A percentile compares a stretch with the other conserved stretches of the same genome.
Conservation (phyloP, 2,113 vertebrate genomes). For the Indicator maculatus region DNA sequence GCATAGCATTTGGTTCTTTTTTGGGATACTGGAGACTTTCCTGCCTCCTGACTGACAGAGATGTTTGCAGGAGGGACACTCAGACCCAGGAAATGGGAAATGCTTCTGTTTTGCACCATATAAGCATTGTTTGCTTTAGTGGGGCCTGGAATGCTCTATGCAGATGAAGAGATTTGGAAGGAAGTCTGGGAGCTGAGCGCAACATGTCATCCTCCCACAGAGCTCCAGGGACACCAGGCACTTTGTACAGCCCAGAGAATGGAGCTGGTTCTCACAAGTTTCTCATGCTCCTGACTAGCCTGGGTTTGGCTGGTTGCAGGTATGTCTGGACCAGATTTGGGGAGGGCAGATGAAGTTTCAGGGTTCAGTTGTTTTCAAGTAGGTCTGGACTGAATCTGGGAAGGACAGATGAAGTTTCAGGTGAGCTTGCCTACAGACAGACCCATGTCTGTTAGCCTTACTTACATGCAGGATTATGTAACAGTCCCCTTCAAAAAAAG, state of each 20-base stretch:
- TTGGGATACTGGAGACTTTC: background rate
- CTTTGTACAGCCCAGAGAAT: background rate
- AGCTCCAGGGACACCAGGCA: background rate
- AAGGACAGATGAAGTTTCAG: background rate
- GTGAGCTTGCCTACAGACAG: background rate
- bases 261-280: background rate
- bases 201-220: background rate
- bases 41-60: background rate
- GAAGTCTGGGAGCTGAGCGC: background rate
- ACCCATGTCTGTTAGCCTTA: background rate
- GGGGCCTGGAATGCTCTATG: background rate
- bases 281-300: background rate
- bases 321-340: background rate
- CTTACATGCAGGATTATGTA: slow-evolving; percentile 87
- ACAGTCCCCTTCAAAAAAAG: slow-evolving; percentile 91
- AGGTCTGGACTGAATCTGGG: background rate
- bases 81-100: background rate
- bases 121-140: background rate
- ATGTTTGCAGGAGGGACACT: background rate
- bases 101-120: background rate
- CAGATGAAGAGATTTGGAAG: background rate
- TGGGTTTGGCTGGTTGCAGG: background rate
- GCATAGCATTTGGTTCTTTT: fast-evolving
- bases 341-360: background rate
- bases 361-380: background rate